Conservation (phyloP, 2,888 invertebrate species). For the Himalopsyche tibetana region DNA sequence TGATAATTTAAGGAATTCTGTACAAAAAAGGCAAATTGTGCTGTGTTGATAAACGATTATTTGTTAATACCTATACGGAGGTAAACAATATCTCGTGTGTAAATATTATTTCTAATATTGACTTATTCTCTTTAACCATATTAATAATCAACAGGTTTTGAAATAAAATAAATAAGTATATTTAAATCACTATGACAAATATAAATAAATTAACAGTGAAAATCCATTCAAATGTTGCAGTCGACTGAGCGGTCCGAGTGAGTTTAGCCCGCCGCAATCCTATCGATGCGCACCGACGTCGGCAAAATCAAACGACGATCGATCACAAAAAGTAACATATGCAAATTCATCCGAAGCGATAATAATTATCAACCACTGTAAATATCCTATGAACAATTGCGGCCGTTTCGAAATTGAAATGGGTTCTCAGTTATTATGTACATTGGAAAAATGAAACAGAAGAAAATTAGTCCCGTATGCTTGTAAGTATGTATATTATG, state of each 20-base stretch:
- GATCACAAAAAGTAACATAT: too few species aligned
- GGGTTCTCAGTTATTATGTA: too few species aligned
- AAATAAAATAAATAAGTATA: not conserved
- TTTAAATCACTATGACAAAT: not conserved
- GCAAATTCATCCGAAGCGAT: too few species aligned
- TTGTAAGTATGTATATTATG: too few species aligned
- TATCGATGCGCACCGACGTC: too few species aligned
- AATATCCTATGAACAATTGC: too few species aligned
- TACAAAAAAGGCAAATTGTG: constrained; percentile 55
- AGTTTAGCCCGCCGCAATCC: too few species aligned
- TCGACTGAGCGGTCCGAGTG: not conserved
- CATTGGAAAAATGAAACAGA: too few species aligned
- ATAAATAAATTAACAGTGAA: not conserved
- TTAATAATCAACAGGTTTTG: constrained; percentile 33
- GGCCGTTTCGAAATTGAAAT: too few species aligned
- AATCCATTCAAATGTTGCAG: not conserved
- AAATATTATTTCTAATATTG: not conserved
- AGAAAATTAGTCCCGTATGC: too few species aligned
- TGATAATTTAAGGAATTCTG: constrained; percentile 47
- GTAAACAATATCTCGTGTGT: not conserved
- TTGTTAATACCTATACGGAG: not conserved
- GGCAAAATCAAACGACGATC: too few species aligned
- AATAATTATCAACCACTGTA: too few species aligned
- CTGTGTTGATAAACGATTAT: constrained; percentile 37
- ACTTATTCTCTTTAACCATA: not conserved